phyloP scores from a whole-genome alignment of 2,888 invertebrate species.

The Ischnura elegans region DNA sequence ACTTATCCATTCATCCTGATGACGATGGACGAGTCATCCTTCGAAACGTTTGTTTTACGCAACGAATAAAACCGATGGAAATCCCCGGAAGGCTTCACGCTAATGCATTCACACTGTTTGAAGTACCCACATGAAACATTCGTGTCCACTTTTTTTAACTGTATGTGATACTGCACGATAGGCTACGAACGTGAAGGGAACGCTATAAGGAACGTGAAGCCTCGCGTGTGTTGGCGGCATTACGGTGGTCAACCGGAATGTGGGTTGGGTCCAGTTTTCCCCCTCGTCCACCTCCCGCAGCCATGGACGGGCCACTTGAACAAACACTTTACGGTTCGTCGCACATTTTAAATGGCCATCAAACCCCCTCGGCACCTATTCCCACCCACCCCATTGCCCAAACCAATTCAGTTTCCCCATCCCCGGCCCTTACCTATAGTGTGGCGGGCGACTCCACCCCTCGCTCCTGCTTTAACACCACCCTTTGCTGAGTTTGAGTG shows the following conservation, averaged over 20 bases:
- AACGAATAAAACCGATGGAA: too few species aligned
- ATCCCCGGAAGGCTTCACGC: too few species aligned
- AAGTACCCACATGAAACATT: too few species aligned
- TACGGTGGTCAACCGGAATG: background rate
- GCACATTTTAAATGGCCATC: slow-evolving; percentile 35
- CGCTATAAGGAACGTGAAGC: too few species aligned
- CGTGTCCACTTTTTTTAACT: too few species aligned
- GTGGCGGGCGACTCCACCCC: background rate
- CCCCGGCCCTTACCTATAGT: background rate
- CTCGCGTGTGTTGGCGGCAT: too few species aligned
- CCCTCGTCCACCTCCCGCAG: background rate
- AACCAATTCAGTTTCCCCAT: background rate
- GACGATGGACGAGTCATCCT: too few species aligned
- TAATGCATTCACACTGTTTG: too few species aligned
- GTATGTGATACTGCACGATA: too few species aligned
- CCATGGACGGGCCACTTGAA: background rate
- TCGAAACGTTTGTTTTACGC: too few species aligned
- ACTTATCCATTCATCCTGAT: too few species aligned
- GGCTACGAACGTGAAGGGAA: too few species aligned
- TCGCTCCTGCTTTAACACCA: background rate
- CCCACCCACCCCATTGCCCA: background rate
- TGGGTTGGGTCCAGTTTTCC: background rate
- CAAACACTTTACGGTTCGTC: background rate
- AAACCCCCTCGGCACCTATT: background rate
- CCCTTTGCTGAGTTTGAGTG: background rate